phyloP scores from a whole-genome alignment of 1,140 invertebrate species.

The Tetragnatha versicolor region DNA sequence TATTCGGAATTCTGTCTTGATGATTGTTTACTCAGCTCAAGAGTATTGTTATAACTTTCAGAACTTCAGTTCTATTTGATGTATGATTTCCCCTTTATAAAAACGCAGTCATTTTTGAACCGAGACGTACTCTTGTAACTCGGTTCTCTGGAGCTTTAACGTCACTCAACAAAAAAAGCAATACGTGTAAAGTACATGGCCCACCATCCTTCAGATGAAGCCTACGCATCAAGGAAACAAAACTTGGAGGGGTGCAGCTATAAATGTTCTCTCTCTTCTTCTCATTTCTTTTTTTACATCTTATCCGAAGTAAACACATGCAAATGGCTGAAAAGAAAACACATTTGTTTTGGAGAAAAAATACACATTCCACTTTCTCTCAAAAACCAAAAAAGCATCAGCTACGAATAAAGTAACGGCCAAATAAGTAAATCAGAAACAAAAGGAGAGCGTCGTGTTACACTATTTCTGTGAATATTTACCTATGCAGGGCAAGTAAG shows the following conservation, averaged over 20 bases:
- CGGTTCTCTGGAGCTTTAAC: too few species aligned
- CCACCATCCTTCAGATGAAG: neutral
- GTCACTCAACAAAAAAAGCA: too few species aligned
- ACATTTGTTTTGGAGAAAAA: constrained; percentile 16
- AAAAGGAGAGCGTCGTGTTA: neutral
- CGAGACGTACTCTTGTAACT: too few species aligned
- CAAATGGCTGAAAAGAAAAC: constrained; percentile 8
- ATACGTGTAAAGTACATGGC: too few species aligned
- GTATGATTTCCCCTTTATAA: too few species aligned
- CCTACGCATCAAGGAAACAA: neutral
- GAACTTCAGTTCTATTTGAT: too few species aligned
- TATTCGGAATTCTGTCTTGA: too few species aligned
- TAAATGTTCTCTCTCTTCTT: neutral
- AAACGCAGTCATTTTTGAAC: too few species aligned
- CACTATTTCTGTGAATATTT: constrained; percentile 18
- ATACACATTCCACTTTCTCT: neutral
- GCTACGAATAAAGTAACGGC: neutral
- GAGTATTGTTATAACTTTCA: too few species aligned
- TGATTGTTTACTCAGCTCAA: too few species aligned
- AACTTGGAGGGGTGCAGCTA: neutral
- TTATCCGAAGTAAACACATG: neutral
- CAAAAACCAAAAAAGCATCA: neutral
- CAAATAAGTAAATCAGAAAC: constrained; percentile 25
- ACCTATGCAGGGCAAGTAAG: constrained; percentile 1
- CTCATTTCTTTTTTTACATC: neutral